Conservation (phyloP, 1,140 invertebrate species). For the Trichogramma pretiosum region DNA sequence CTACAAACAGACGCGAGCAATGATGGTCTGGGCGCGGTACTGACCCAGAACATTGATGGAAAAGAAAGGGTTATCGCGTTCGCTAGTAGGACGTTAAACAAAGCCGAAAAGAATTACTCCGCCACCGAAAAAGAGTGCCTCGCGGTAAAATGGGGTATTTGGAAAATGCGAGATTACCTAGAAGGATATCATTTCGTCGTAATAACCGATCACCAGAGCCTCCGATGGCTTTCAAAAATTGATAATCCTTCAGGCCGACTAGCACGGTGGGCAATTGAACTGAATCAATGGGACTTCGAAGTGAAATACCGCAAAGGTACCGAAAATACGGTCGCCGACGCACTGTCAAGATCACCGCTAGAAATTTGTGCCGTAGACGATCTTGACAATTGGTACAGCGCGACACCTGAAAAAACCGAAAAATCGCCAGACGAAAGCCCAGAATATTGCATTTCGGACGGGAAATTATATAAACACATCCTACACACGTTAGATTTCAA, state of each 20-base stretch:
- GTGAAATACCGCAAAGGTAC: constrained; percentile 22
- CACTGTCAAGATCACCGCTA: constrained; percentile 4
- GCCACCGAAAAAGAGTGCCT: neutral
- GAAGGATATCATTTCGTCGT: constrained; percentile 33
- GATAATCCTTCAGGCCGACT: constrained; percentile 18
- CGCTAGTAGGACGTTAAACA: constrained; percentile 17
- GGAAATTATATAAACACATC: constrained; percentile 10
- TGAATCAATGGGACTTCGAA: constrained; percentile 20
- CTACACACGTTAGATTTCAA: constrained; percentile 4
- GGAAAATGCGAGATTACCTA: neutral
- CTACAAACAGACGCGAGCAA: constrained; percentile 17
- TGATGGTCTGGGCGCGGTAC: constrained; percentile 19
- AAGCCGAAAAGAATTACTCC: neutral
- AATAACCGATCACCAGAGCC: constrained; percentile 36
- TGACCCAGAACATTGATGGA: constrained; percentile 19
- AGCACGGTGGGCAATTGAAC: constrained; percentile 19
- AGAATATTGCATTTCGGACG: constrained; percentile 9
- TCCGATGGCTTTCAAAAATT: constrained; percentile 11
- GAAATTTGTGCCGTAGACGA: neutral
- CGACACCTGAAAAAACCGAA: neutral
- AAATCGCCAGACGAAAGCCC: constrained; percentile 8
- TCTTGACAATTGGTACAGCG: neutral
- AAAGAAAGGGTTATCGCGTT: constrained; percentile 22
- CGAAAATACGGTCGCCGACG: constrained; percentile 24
- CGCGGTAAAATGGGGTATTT: neutral